These are phyloP conservation scores for Philaethria dido DNA, from an alignment of 2,888 invertebrate genomes.

Conservation along the genomic window DNA sequence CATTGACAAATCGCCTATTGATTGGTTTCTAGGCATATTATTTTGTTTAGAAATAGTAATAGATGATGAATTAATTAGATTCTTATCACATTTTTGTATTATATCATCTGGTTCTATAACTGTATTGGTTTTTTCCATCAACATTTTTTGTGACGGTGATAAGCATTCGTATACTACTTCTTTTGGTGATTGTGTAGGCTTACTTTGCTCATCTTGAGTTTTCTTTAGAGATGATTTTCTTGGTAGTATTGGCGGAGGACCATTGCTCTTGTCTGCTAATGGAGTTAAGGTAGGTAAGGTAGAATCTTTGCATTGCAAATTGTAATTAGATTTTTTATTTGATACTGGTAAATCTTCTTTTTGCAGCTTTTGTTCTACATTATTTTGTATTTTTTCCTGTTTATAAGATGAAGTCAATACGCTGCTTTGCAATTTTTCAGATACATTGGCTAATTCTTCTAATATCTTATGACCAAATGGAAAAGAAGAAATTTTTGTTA, in stretches of 20 bases:
- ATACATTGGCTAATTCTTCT: conserved; percentile 87
- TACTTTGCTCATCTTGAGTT: conserved; percentile 66
- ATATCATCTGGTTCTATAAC: conserved; percentile 79
- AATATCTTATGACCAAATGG: conserved; percentile 88
- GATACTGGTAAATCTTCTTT: not conserved
- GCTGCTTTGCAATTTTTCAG: conserved; percentile 78
- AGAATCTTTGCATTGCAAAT: conserved; percentile 42
- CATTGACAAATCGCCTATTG: conserved; percentile 50
- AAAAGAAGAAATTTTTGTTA: conserved; percentile 85
- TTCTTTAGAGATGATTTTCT: conserved; percentile 74
- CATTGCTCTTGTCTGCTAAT: conserved; percentile 47
- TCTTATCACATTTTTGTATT: conserved; percentile 58
- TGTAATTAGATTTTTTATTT: conserved; percentile 36
- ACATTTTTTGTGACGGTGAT: conserved; percentile 88
- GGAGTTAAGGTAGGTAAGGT: not conserved
- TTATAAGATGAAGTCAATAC: conserved; percentile 30
- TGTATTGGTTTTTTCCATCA: conserved; percentile 82
- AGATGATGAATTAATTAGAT: not conserved
- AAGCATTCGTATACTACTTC: conserved; percentile 87
- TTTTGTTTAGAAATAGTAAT: not conserved
- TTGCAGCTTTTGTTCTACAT: conserved; percentile 12
- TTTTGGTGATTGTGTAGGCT: conserved; percentile 80
- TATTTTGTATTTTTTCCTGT: not conserved
- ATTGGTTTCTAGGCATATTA: not conserved
- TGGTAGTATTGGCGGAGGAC: conserved; percentile 73